Base-by-base conservation (phyloP, 2,888 invertebrate genomes). In the Tribolium freemani region DNA sequence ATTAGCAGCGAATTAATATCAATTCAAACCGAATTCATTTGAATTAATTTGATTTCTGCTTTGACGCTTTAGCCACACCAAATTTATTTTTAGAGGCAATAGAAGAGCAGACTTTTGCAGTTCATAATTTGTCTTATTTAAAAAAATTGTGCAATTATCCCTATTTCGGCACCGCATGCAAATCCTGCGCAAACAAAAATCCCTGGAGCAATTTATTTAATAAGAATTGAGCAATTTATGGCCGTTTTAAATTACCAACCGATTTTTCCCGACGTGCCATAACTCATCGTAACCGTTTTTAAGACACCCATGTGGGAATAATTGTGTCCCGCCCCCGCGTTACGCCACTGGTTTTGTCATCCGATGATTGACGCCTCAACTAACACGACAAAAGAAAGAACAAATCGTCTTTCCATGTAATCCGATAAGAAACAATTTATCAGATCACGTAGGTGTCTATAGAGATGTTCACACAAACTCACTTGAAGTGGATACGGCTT, bases 401-500 rank as follows among this genome's bases (percentile, higher is more conserved):
- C 60, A 38, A 60, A 61, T 53, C 69, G 38, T 61, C 10, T 57
- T 67, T 57, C 46, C 57, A 64, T 64, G 73, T 73, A 73, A 73
- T 69, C 57, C 69, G 73, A 73, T 69, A 73, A 66, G 63, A 66
- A 73, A 50, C 66, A 64, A 73, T 69, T 69, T 64, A 73, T 69
- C 73, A 73, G 58, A 73, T 56, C 54, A 16, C 66, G 73, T 70
- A 66, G 70, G 73, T 73, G 73, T 69, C 11, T 57, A 70, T 70
- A 70, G 51, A 70, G 69, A 72, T 72, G 72, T 72, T 72, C 72
- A 69, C 72, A 72, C 72, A 63, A 51, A 77, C 81, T 79, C 75
- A 83, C 83, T 77, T 81, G 75, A 76, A 74, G 75, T 45, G 83
- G 82, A 75, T 83, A 83, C 74, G 81, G 26, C 26, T 82, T 58